Evolutionary conservation across 1,140 invertebrate species (phyloP).

Genomic region (Pseudoatta argentina): DNA sequence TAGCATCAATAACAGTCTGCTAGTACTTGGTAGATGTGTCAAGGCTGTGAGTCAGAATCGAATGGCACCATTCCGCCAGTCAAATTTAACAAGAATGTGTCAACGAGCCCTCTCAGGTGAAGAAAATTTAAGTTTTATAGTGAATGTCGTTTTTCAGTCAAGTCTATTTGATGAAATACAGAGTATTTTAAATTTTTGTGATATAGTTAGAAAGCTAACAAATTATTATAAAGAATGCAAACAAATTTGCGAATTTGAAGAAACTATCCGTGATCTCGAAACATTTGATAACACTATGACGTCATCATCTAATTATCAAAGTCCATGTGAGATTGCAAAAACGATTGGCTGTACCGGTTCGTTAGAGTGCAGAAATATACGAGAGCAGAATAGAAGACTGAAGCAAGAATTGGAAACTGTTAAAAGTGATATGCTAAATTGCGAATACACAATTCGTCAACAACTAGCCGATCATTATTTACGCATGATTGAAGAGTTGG

Average conservation of each 20-base stretch:
- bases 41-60: slow-evolving; percentile 80
- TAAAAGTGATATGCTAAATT: slow-evolving; percentile 59
- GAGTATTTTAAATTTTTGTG: slow-evolving; percentile 90
- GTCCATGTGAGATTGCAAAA: background rate
- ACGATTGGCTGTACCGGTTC: background rate
- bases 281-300: background rate
- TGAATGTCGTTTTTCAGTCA: slow-evolving; percentile 90
- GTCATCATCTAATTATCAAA: background rate
- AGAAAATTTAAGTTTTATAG: slow-evolving; percentile 91
- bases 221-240: slow-evolving; percentile 48
- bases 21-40: slow-evolving; percentile 94
- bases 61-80: slow-evolving; percentile 88
- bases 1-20: slow-evolving; percentile 95
- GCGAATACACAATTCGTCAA: slow-evolving; percentile 78
- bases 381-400: slow-evolving; percentile 67
- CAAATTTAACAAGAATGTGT: slow-evolving; percentile 90
- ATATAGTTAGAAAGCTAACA: slow-evolving; percentile 88
- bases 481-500: slow-evolving; percentile 73
- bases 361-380: slow-evolving; percentile 21
- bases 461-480: slow-evolving; percentile 77
- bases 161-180: slow-evolving; percentile 91
- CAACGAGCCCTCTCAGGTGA: slow-evolving; percentile 86
- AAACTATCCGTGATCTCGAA: background rate
- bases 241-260: background rate
- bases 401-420: slow-evolving; percentile 64